Conservation (phyloP, 2,888 invertebrate genomes). For the Geophilus truncorum region DNA sequence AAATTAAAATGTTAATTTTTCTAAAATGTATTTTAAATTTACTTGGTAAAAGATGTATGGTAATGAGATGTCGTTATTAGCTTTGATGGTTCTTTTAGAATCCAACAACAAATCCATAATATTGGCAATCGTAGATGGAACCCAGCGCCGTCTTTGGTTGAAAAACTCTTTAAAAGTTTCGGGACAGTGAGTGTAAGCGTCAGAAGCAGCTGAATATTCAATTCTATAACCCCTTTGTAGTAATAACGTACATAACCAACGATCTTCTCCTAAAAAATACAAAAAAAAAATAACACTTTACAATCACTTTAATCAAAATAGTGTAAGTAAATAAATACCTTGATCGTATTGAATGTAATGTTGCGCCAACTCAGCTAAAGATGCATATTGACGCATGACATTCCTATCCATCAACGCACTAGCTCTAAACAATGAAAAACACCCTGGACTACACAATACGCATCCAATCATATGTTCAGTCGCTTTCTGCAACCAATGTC, state of each 20-base stretch:
- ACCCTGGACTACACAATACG: constrained; percentile 97
- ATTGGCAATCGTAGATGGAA: constrained; percentile 97
- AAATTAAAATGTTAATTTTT: background rate
- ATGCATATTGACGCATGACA: constrained; percentile 93
- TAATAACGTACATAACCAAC: constrained; percentile 97
- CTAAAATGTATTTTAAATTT: constrained; percentile 36
- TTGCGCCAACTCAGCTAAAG: constrained; percentile 82
- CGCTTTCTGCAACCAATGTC: constrained; percentile 99
- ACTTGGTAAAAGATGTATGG: constrained; percentile 82
- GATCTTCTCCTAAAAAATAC: constrained; percentile 99
- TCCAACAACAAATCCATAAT: constrained; percentile 93
- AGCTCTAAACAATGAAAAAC: constrained; percentile 94
- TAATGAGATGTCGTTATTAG: constrained; percentile 95
- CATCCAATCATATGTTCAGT: constrained; percentile 99
- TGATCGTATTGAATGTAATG: constrained; percentile 99
- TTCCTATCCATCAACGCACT: constrained; percentile 99
- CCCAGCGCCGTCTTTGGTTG: constrained; percentile 97
- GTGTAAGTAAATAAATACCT: no score
- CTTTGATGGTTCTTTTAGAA: constrained; percentile 85
- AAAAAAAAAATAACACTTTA: background rate
- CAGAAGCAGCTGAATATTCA: constrained; percentile 97
- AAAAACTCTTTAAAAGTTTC: constrained; percentile 97
- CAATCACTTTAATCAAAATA: no score
- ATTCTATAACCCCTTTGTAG: constrained; percentile 96
- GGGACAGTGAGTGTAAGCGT: constrained; percentile 96